A percentile compares a stretch with the other conserved stretches of the same genome.
Evolutionary conservation across 1,140 invertebrate species (phyloP).

Genomic region (Vanessa tameamea): DNA sequence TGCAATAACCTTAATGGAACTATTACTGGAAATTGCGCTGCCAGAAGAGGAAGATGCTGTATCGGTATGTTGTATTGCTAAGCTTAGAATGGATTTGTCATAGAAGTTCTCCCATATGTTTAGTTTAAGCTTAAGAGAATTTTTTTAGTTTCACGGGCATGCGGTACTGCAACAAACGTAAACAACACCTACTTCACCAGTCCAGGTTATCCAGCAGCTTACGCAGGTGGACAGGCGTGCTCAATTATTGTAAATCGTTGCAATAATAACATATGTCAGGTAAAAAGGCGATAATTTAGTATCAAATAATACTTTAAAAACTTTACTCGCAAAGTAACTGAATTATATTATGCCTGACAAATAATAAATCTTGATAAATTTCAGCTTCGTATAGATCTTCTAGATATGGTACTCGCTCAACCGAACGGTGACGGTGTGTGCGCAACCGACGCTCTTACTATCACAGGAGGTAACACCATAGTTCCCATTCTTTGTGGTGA

Average conservation of each 20-base stretch:
- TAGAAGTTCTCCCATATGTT: background rate
- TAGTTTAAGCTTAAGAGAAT: background rate
- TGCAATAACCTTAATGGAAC: slow-evolving; percentile 86
- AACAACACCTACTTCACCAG: slow-evolving; percentile 93
- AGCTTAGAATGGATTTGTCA: background rate
- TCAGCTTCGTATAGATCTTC: slow-evolving; percentile 88
- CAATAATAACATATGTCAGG: slow-evolving; percentile 88
- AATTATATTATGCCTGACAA: background rate
- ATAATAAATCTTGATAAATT: slow-evolving; percentile 25
- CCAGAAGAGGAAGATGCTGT: slow-evolving; percentile 86
- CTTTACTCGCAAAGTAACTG: background rate
- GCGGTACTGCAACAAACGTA: slow-evolving; percentile 84
- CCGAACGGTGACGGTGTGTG: slow-evolving; percentile 88
- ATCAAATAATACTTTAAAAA: background rate
- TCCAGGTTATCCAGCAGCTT: slow-evolving; percentile 85
- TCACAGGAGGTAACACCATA: slow-evolving; percentile 84
- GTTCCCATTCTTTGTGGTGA: slow-evolving; percentile 89
- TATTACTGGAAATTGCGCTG: slow-evolving; percentile 86
- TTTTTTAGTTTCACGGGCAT: slow-evolving; percentile 84
- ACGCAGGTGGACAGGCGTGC: slow-evolving; percentile 85
- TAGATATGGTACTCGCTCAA: slow-evolving; percentile 86
- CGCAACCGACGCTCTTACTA: slow-evolving; percentile 84
- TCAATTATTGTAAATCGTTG: slow-evolving; percentile 85
- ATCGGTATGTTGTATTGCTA: slow-evolving; percentile 84
- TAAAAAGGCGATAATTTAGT: slow-evolving; percentile 50